Percentiles rank a stretch among this genome's conserved stretches.
Conservation (phyloP, 1,140 invertebrate genomes). For the Bombus difficillimus region DNA sequence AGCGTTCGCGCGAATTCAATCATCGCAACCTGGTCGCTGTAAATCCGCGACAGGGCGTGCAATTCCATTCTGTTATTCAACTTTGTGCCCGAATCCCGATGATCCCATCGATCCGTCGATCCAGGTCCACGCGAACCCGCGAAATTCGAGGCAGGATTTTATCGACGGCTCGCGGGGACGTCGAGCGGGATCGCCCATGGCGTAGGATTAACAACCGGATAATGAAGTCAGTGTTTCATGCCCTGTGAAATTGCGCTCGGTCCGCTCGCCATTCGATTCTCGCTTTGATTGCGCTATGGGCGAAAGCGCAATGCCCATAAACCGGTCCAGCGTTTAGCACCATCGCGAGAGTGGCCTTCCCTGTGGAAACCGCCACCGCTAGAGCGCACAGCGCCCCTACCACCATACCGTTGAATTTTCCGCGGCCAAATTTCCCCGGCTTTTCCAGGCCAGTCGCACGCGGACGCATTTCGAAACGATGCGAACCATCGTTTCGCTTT, state of each 20-base stretch:
- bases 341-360: conserved; percentile 38
- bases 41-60: background rate
- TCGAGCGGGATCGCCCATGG: conserved; percentile 22
- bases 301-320: conserved; percentile 79
- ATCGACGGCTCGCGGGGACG: conserved; percentile 28
- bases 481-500: conserved; percentile 39
- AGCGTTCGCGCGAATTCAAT: conserved; percentile 8
- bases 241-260: conserved; percentile 82
- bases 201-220: conserved; percentile 81
- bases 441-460: conserved; percentile 61
- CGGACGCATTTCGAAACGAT: conserved; percentile 37
- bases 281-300: conserved; percentile 78
- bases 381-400: background rate
- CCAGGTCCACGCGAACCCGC: background rate
- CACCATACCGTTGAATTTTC: conserved; percentile 45
- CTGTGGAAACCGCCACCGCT: conserved; percentile 44
- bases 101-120: background rate
- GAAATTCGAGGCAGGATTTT: conserved; percentile 42
- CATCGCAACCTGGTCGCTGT: background rate
- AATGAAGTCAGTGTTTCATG: conserved; percentile 83
- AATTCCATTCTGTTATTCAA: background rate
- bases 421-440: conserved; percentile 68
- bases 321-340: conserved; percentile 66
- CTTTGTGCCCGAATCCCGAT: too few relatives aligned
- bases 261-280: conserved; percentile 79